Percentiles rank a stretch among this genome's conserved stretches.
Evolutionary conservation across 2,113 vertebrate species (phyloP).

Genomic region (Osmerus eperlanus): DNA sequence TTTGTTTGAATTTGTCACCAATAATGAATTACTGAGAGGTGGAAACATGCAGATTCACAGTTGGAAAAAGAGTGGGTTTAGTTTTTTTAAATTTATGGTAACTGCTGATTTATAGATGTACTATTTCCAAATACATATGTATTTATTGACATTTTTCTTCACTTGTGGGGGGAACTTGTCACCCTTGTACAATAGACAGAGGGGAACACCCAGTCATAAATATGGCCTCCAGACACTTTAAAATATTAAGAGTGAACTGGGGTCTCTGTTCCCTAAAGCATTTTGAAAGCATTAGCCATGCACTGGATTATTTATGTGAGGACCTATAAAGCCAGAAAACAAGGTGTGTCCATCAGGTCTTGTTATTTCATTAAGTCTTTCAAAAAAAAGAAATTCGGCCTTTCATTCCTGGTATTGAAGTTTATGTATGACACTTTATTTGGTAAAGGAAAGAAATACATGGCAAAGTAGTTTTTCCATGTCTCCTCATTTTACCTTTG

Average conservation of each 20-base stretch:
- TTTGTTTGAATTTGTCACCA: constrained; percentile 56
- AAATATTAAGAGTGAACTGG: constrained; percentile 66
- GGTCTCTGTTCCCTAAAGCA: constrained; percentile 58
- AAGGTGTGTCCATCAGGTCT: constrained; percentile 71
- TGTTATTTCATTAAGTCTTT: constrained; percentile 68
- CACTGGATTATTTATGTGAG: constrained; percentile 72
- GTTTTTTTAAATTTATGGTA: constrained; percentile 58
- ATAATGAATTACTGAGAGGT: constrained; percentile 54
- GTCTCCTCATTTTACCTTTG: constrained; percentile 65
- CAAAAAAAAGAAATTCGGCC: constrained; percentile 64
- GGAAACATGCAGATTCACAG: constrained; percentile 49
- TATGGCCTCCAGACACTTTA: constrained; percentile 63
- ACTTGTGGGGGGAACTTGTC: constrained; percentile 64
- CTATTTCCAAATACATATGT: constrained; percentile 59
- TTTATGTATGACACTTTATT: constrained; percentile 51
- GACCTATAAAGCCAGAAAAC: constrained; percentile 61
- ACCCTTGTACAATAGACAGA: constrained; percentile 63
- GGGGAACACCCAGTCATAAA: constrained; percentile 73
- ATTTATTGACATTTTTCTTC: constrained; percentile 62
- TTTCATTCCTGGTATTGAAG: constrained; percentile 58
- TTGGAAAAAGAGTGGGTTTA: constrained; percentile 43
- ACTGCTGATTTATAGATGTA: constrained; percentile 56
- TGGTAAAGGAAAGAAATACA: constrained; percentile 64
- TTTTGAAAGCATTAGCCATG: constrained; percentile 66
- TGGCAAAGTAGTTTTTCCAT: constrained; percentile 65